These are phyloP conservation scores for Gymnothorax javanicus DNA, from an alignment of 2,797 vertebrate genomes.

Conservation along the genomic window DNA sequence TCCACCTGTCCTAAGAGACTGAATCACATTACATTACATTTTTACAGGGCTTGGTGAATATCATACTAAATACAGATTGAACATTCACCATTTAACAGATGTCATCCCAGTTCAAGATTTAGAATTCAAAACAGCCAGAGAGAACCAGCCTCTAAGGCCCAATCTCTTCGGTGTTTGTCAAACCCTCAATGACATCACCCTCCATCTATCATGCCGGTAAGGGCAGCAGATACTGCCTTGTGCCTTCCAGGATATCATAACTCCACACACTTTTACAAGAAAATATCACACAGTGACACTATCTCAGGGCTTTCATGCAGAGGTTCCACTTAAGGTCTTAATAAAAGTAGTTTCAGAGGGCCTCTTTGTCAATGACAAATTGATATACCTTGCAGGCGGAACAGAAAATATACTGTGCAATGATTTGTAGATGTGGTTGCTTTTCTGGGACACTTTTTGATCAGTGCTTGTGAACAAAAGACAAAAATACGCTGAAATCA, in stretches of 20 bases:
- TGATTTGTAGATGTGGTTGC: neutral
- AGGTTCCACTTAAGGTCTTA: conserved; percentile 60
- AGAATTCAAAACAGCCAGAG: conserved; percentile 86
- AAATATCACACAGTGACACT: conserved; percentile 78
- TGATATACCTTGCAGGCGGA: conserved; percentile 44
- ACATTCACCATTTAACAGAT: conserved; percentile 86
- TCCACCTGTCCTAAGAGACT: conserved; percentile 77
- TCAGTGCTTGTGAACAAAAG: neutral
- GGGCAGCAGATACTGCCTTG: conserved; percentile 88
- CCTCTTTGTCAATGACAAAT: conserved; percentile 55
- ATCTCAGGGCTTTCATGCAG: conserved; percentile 75
- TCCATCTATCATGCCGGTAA: conserved; percentile 89
- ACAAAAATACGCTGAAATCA: neutral
- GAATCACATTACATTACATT: conserved; percentile 81
- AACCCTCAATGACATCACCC: conserved; percentile 95
- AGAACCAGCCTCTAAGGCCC: conserved; percentile 76
- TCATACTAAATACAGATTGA: conserved; percentile 88
- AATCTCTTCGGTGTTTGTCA: conserved; percentile 82
- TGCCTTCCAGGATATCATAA: conserved; percentile 82
- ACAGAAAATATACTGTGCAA: neutral
- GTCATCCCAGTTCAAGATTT: conserved; percentile 85
- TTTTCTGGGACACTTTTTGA: neutral
- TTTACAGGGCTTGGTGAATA: conserved; percentile 63
- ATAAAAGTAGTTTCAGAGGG: conserved; percentile 58
- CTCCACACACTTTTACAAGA: conserved; percentile 77